Evolutionary conservation across 2,113 vertebrate genomes (phyloP).

Genomic region (Scytalopus superciliaris): DNA sequence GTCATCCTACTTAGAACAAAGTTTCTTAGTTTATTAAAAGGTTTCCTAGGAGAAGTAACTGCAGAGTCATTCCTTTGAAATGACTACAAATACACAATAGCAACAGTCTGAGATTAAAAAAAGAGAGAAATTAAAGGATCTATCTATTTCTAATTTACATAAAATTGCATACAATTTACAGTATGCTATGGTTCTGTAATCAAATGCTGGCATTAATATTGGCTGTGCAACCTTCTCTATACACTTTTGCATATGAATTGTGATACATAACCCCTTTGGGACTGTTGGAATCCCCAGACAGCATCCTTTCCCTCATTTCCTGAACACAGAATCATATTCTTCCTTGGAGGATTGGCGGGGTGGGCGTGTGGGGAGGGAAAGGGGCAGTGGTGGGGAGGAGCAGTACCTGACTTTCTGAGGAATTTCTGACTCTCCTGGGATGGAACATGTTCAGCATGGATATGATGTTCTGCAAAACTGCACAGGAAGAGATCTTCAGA

Average conservation of each 20-base stretch:
- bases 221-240: neutral
- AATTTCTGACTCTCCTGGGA: neutral
- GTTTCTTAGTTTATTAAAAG: neutral
- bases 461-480: neutral
- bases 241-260: neutral
- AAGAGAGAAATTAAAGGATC: neutral
- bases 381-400: neutral
- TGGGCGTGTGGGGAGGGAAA: rapidly evolving
- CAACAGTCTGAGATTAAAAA: neutral
- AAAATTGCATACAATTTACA: neutral
- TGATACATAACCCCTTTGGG: neutral
- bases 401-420: neutral
- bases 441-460: neutral
- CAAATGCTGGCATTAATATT: neutral
- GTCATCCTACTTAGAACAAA: neutral
- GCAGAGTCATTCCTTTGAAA: neutral
- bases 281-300: neutral
- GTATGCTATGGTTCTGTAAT: neutral
- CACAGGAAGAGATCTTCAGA: neutral
- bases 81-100: neutral
- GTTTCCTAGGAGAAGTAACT: neutral
- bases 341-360: neutral
- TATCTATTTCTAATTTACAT: neutral
- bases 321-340: neutral
- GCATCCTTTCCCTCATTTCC: neutral